A percentile compares a stretch with the other conserved stretches of the same genome.
Evolutionary conservation across 2,888 invertebrate species (phyloP).

Genomic region (Mesorhabditis sp.): DNA sequence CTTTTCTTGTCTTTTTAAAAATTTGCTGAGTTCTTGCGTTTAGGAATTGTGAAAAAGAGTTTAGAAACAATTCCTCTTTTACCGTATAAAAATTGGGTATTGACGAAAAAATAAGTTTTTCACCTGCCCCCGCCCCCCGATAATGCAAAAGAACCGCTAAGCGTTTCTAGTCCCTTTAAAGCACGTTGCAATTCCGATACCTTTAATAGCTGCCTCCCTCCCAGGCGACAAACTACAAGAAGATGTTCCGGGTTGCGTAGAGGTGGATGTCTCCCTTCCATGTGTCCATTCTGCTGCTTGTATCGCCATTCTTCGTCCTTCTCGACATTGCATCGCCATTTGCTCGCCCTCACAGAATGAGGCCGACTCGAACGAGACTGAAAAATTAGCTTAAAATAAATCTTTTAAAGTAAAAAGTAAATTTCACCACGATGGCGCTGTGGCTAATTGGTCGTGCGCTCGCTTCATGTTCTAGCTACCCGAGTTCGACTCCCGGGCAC

Average conservation of each 20-base stretch:
- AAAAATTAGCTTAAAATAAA: constrained; percentile 53
- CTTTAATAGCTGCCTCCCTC: too few relatives aligned
- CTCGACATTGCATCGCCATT: constrained; percentile 76
- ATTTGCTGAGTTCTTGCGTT: background rate
- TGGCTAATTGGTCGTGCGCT: too few relatives aligned
- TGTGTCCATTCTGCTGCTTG: constrained; percentile 79
- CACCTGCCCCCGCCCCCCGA: background rate
- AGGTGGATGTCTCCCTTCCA: too few relatives aligned
- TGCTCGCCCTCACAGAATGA: constrained; percentile 87
- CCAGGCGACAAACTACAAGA: too few relatives aligned
- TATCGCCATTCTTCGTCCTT: constrained; percentile 81
- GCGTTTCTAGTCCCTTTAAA: too few relatives aligned
- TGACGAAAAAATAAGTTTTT: too few relatives aligned
- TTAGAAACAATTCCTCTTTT: background rate
- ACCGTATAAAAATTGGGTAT: too few relatives aligned
- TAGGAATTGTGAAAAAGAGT: background rate
- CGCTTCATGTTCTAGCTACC: too few relatives aligned
- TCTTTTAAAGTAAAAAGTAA: background rate
- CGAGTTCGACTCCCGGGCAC: too few relatives aligned
- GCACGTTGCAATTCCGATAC: too few relatives aligned
- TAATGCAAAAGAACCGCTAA: constrained; percentile 62
- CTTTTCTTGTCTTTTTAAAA: background rate
- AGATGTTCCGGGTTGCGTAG: too few relatives aligned
- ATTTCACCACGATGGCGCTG: too few relatives aligned
- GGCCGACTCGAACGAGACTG: constrained; percentile 89